Conservation (phyloP, 2,113 vertebrate species). For the Ceuthmochares aereus region DNA sequence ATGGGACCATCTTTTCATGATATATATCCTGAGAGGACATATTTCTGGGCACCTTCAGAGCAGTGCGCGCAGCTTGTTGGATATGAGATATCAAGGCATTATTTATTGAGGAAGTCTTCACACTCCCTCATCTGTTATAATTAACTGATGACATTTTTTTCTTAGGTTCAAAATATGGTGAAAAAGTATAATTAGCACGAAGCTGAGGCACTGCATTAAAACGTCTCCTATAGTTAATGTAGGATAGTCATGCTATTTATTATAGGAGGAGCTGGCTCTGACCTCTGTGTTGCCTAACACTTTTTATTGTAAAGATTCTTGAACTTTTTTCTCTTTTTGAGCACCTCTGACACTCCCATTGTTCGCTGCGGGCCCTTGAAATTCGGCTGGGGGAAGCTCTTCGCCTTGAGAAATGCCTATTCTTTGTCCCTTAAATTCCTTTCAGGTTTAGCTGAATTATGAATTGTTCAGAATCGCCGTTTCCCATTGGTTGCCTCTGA, state of each 20-base stretch:
- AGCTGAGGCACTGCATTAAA: constrained; percentile 67
- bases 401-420: constrained; percentile 50
- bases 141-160: constrained; percentile 66
- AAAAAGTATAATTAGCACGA: constrained; percentile 72
- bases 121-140: constrained; percentile 69
- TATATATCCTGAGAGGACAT: constrained; percentile 59
- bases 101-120: constrained; percentile 71
- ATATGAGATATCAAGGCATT: constrained; percentile 67
- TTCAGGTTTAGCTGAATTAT: constrained; percentile 71
- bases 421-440: constrained; percentile 71
- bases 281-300: constrained; percentile 69
- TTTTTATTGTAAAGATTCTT: constrained; percentile 73
- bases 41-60: constrained; percentile 62
- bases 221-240: constrained; percentile 69
- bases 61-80: constrained; percentile 37
- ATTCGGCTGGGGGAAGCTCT: constrained; percentile 52
- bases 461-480: constrained; percentile 39
- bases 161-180: constrained; percentile 67
- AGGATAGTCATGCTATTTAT: constrained; percentile 58
- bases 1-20: constrained; percentile 56
- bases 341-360: constrained; percentile 68
- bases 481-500: constrained; percentile 3
- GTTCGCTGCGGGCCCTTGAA: constrained; percentile 65
- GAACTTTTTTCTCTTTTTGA: constrained; percentile 66
- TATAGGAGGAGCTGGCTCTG: constrained; percentile 61